Evolutionary conservation across 2,113 vertebrate genomes (phyloP).

Genomic region (Carassius auratus): DNA sequence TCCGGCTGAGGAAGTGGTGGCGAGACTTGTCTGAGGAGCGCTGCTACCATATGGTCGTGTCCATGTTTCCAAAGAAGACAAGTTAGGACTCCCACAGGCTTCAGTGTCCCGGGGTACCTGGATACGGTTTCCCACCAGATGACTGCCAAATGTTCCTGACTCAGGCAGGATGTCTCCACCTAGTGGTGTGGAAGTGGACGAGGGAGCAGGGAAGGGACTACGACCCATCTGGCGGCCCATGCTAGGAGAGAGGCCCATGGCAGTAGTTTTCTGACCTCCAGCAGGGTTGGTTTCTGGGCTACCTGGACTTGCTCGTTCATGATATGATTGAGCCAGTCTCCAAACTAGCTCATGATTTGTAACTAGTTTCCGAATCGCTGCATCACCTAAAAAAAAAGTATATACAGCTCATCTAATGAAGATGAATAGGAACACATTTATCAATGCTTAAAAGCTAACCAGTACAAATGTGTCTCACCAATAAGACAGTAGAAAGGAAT

Average conservation of each 20-base stretch:
- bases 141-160: constrained; percentile 93
- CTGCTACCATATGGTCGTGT: constrained; percentile 62
- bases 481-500: constrained; percentile 94
- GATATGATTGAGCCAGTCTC: constrained; percentile 84
- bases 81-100: constrained; percentile 59
- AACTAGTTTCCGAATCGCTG: constrained; percentile 81
- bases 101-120: constrained; percentile 83
- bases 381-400: constrained; percentile 77
- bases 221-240: constrained; percentile 64
- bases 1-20: constrained; percentile 61
- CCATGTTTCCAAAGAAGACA: constrained; percentile 69
- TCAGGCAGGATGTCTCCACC: constrained; percentile 78
- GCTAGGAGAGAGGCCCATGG: constrained; percentile 46
- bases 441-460: not conserved
- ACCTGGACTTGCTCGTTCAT: constrained; percentile 79
- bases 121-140: constrained; percentile 94
- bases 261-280: constrained; percentile 58
- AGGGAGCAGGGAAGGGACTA: constrained; percentile 69
- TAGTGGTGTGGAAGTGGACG: constrained; percentile 58
- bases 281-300: constrained; percentile 61
- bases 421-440: not conserved
- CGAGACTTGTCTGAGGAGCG: constrained; percentile 50
- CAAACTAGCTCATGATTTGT: constrained; percentile 88
- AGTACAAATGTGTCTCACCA: constrained; percentile 71
- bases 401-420: not conserved